Conservation (phyloP, 1,140 invertebrate species). For the Drosophila persimilis region DNA sequence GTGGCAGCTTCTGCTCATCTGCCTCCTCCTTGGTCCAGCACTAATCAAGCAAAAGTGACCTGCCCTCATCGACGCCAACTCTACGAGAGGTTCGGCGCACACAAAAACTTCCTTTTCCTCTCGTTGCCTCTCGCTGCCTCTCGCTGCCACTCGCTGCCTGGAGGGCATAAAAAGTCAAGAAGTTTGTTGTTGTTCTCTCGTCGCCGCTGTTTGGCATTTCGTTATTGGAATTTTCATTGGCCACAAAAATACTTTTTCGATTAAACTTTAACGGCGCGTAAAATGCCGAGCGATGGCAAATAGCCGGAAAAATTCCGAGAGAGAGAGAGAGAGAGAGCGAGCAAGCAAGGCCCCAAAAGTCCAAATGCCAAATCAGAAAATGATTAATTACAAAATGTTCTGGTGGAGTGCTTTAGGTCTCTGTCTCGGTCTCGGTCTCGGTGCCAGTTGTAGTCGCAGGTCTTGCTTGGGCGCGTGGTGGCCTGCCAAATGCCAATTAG, state of each 20-base stretch:
- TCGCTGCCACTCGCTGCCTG: conserved; percentile 6
- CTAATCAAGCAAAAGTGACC: conserved; percentile 36
- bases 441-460: no score
- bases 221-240: conserved; percentile 79
- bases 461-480: not conserved
- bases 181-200: conserved; percentile 47
- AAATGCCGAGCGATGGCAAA: conserved; percentile 52
- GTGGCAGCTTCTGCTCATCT: not conserved
- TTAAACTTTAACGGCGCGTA: conserved; percentile 79
- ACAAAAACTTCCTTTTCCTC: conserved; percentile 23
- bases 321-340: not conserved
- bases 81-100: conserved; percentile 2
- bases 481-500: conserved; percentile 73
- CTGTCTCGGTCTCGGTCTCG: no score
- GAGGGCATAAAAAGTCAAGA: conserved; percentile 60
- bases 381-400: conserved; percentile 72
- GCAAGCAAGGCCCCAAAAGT: not conserved
- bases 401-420: not conserved
- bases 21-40: not conserved
- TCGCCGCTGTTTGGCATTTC: conserved; percentile 52
- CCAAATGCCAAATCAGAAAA: conserved; percentile 67
- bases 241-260: conserved; percentile 79
- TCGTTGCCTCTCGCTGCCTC: no score
- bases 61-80: no score
- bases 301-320: conserved; percentile 42